A percentile compares a stretch with the other conserved stretches of the same genome.
These are phyloP conservation scores for Lymantria dispar DNA, from an alignment of 2,888 invertebrate species.

Conservation along the genomic window DNA sequence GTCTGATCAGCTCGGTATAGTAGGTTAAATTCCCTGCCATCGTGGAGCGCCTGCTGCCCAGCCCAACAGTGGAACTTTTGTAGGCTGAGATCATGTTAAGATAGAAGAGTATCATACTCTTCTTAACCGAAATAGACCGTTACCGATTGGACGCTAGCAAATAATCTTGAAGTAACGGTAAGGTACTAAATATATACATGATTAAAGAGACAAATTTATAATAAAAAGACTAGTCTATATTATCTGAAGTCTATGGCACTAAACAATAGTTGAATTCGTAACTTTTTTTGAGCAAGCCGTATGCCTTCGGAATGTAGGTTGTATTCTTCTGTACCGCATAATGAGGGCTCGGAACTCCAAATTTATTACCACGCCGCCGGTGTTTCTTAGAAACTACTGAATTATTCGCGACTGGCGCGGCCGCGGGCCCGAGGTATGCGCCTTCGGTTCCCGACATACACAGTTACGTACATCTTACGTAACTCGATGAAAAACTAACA, in stretches of 20 bases:
- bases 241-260: constrained; percentile 17
- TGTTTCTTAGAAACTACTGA: constrained; percentile 73
- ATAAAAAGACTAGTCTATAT: constrained; percentile 28
- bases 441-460: constrained; percentile 63
- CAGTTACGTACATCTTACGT: constrained; percentile 78
- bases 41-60: too few relatives aligned
- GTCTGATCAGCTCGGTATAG: too few relatives aligned
- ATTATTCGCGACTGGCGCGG: constrained; percentile 60
- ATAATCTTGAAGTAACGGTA: too few relatives aligned
- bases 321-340: constrained; percentile 76
- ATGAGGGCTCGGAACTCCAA: constrained; percentile 56
- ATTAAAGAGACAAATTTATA: neutral
- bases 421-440: constrained; percentile 55
- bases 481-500: constrained; percentile 43
- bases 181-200: too few relatives aligned
- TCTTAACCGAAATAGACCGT: too few relatives aligned
- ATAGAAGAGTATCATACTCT: too few relatives aligned
- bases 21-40: too few relatives aligned
- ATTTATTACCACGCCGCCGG: constrained; percentile 67
- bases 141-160: too few relatives aligned
- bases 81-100: too few relatives aligned
- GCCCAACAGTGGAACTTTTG: too few relatives aligned
- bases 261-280: constrained; percentile 64
- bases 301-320: constrained; percentile 73
- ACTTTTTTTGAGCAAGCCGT: constrained; percentile 66